Evolutionary conservation across 2,113 vertebrate species (phyloP).

Genomic region (Alouatta palliata): DNA sequence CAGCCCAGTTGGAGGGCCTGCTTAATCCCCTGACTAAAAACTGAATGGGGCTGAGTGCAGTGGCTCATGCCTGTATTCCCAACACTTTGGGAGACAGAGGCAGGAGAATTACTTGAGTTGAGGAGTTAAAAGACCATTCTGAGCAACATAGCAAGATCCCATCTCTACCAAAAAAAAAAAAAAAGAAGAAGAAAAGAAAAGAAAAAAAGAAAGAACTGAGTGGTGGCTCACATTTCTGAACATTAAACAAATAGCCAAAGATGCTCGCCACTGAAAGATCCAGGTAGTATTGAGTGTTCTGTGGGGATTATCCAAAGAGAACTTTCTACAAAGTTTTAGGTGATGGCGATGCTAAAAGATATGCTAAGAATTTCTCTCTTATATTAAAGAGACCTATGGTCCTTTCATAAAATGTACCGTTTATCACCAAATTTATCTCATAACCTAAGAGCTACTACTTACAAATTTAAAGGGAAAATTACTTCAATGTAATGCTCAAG

Average conservation of each 20-base stretch:
- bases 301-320: background rate
- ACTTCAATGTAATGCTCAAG: background rate
- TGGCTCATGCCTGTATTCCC: no score
- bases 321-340: background rate
- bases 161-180: no score
- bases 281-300: background rate
- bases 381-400: background rate
- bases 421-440: background rate
- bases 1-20: background rate
- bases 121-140: no score
- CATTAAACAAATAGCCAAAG: background rate
- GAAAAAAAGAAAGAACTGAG: background rate
- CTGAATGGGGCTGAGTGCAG: background rate
- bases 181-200: no score
- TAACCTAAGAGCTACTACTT: background rate
- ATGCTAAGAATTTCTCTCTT: background rate
- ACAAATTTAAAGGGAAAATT: background rate
- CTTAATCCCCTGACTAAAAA: background rate
- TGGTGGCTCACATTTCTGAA: background rate
- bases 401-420: background rate
- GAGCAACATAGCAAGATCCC: no score
- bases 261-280: background rate
- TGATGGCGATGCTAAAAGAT: background rate
- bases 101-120: no score
- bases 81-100: no score